Percentiles rank a stretch among this genome's conserved stretches.
Evolutionary conservation across 2,113 vertebrate genomes (phyloP).

Genomic region (Numenius arquata): DNA sequence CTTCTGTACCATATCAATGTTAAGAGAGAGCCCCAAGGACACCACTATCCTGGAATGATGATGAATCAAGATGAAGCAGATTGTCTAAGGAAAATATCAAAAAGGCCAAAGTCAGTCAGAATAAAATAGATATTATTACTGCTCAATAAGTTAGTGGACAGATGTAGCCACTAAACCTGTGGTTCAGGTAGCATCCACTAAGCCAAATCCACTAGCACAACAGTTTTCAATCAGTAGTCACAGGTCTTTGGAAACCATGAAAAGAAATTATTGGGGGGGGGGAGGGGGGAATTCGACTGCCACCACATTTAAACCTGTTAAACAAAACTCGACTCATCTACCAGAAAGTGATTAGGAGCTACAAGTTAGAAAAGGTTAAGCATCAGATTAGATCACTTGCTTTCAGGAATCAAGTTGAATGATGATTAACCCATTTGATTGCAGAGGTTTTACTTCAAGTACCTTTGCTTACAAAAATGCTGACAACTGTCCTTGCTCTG

Average conservation of each 20-base stretch:
- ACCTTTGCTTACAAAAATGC: neutral
- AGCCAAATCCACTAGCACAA: neutral
- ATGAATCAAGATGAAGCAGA: conserved; percentile 75
- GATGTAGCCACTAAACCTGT: neutral
- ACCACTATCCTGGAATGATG: conserved; percentile 74
- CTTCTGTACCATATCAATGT: conserved; percentile 78
- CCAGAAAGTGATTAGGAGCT: neutral
- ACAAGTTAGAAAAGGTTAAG: conserved; percentile 7
- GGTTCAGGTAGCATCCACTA: neutral
- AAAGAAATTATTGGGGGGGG: neutral
- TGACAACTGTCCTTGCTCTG: neutral
- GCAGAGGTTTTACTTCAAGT: neutral
- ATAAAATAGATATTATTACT: neutral
- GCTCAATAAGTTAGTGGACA: neutral
- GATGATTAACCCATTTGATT: neutral
- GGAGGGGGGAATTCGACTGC: neutral
- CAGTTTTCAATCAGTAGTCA: neutral
- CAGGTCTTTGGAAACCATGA: neutral
- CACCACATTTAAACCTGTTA: neutral
- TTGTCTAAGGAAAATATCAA: conserved; percentile 73
- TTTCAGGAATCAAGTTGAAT: conserved; percentile 22
- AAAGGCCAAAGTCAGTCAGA: conserved; percentile 56
- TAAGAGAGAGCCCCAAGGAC: conserved; percentile 70
- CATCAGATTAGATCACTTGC: neutral
- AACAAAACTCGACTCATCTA: neutral